These are phyloP conservation scores for Metacarcinus magister DNA, from an alignment of 2,888 invertebrate species.

Conservation along the genomic window DNA sequence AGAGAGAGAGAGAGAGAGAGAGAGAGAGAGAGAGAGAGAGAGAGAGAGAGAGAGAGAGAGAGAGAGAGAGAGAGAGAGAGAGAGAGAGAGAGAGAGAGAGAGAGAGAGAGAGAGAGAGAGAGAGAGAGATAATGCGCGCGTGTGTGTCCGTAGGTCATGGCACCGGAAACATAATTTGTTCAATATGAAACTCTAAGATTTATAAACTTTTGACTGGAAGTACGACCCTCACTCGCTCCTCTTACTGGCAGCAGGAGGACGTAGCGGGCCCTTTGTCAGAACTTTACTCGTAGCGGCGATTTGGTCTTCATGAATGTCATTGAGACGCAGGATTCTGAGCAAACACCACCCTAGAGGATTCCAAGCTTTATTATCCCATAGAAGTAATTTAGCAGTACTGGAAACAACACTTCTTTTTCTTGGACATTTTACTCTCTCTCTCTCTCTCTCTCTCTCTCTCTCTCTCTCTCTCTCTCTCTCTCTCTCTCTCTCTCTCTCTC, in stretches of 20 bases:
- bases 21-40: too few species aligned
- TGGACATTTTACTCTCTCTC: not conserved
- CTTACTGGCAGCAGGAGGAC: not conserved
- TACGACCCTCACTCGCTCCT: not conserved
- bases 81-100: too few species aligned
- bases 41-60: too few species aligned
- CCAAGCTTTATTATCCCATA: not conserved
- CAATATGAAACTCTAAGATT: not conserved
- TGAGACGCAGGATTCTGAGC: not conserved
- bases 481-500: not conserved
- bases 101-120: too few species aligned
- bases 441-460: constrained; percentile 14
- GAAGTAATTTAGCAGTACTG: not conserved
- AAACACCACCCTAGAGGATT: not conserved
- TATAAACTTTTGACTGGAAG: not conserved
- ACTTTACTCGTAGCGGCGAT: not conserved
- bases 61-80: too few species aligned
- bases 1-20: not conserved
- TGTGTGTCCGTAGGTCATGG: not conserved
- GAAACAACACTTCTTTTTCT: not conserved
- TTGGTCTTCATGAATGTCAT: not conserved
- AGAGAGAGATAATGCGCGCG: too few species aligned
- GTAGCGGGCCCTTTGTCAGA: not conserved
- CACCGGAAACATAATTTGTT: not conserved
- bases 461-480: not conserved